phyloP scores from a whole-genome alignment of 2,113 vertebrate genomes.

The Mohoua ochrocephala region DNA sequence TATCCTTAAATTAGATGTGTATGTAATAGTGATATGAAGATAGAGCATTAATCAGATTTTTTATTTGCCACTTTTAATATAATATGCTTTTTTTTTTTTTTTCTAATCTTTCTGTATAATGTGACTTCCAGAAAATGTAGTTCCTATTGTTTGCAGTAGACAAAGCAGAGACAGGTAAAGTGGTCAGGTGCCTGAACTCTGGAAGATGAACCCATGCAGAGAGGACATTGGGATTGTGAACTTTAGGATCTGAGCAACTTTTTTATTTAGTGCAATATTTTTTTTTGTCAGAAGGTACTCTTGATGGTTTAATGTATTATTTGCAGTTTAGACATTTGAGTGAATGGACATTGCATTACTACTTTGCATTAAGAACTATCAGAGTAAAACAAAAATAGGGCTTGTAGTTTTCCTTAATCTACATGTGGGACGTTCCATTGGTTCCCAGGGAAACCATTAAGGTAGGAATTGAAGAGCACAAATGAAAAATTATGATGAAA shows the following conservation, averaged over 20 bases:
- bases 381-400: background rate
- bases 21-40: background rate
- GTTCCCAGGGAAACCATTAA: background rate
- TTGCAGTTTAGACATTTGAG: background rate
- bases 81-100: too few species aligned
- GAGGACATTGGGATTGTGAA: background rate
- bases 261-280: background rate
- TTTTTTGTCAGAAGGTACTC: background rate
- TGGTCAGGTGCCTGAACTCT: background rate
- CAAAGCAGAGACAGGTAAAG: background rate
- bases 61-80: background rate
- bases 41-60: background rate
- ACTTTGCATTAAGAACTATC: background rate
- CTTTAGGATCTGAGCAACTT: background rate
- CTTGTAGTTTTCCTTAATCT: background rate
- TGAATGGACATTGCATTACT: background rate
- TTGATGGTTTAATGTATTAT: background rate
- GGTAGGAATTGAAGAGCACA: background rate
- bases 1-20: background rate
- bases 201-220: background rate
- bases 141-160: background rate
- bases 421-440: background rate
- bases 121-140: background rate
- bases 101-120: background rate
- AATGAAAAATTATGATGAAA: background rate